phyloP scores from a whole-genome alignment of 2,797 vertebrate genomes.

The Spinibarbus caldwelli region DNA sequence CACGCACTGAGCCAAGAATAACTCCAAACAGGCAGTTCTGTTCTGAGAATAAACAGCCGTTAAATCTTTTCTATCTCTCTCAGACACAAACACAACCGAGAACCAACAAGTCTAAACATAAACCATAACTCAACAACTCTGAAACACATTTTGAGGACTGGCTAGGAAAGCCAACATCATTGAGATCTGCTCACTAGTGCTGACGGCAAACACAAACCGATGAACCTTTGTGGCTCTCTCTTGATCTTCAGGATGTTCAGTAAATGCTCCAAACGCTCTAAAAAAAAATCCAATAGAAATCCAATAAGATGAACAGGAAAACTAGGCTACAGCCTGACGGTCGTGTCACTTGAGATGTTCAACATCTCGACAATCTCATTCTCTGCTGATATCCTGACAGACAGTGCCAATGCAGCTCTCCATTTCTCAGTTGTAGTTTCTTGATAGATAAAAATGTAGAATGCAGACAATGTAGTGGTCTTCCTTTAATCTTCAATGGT shows the following conservation, averaged over 20 bases:
- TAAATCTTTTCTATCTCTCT: constrained; percentile 54
- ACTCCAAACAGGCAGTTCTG: constrained; percentile 64
- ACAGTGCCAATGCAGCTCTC: neutral
- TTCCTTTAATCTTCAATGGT: neutral
- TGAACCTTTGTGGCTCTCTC: neutral
- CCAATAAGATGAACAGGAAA: constrained; percentile 1
- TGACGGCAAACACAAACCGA: neutral
- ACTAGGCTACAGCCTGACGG: neutral
- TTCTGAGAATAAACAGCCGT: constrained; percentile 64
- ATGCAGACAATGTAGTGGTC: neutral
- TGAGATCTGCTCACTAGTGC: neutral
- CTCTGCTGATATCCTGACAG: neutral
- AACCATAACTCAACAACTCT: constrained; percentile 19
- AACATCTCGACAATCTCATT: neutral
- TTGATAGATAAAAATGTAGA: neutral
- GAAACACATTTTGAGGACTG: neutral
- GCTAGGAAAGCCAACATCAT: neutral
- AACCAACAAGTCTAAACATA: constrained; percentile 17
- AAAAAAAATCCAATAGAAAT: no score
- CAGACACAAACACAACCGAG: constrained; percentile 13
- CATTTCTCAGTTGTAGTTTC: neutral
- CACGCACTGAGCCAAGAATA: constrained; percentile 64
- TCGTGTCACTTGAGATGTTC: neutral
- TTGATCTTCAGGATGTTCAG: neutral
- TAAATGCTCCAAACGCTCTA: neutral